phyloP scores from a whole-genome alignment of 2,888 invertebrate genomes.

The Teleiodes luculella region DNA sequence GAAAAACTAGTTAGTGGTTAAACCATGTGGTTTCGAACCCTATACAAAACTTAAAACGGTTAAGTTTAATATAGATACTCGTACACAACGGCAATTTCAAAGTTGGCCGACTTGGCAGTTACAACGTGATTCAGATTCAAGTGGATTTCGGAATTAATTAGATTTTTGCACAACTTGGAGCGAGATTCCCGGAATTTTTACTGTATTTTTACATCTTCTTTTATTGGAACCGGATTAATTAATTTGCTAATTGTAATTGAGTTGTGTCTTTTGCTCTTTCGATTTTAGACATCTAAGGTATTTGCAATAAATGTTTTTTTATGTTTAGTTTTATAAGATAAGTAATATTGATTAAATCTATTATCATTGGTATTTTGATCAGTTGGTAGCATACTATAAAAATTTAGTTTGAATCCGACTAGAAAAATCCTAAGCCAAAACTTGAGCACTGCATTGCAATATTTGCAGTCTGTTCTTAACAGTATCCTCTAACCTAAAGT shows the following conservation, averaged over 20 bases:
- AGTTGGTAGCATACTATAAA: no score
- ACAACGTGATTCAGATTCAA: slow-evolving; percentile 55
- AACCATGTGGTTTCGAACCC: no score
- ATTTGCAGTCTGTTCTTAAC: no score
- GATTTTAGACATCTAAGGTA: no score
- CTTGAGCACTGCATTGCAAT: no score
- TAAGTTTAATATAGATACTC: slow-evolving; percentile 58
- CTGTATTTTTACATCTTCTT: slow-evolving; percentile 40
- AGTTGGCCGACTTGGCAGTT: slow-evolving; percentile 56
- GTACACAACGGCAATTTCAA: slow-evolving; percentile 65
- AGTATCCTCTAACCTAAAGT: no score
- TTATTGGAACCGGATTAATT: slow-evolving; percentile 34
- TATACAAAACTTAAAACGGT: background rate
- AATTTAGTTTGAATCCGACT: no score
- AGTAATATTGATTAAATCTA: no score
- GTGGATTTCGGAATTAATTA: slow-evolving; percentile 64
- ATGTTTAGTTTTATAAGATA: no score
- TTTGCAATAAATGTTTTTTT: background rate
- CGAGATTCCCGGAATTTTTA: slow-evolving; percentile 39
- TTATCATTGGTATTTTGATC: no score
- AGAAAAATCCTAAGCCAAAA: no score
- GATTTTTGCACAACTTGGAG: slow-evolving; percentile 61
- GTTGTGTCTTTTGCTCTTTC: slow-evolving; percentile 10
- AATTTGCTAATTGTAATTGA: slow-evolving; percentile 28
- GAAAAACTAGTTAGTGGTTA: no score